Evolutionary conservation across 2,888 invertebrate genomes (phyloP).

Genomic region (Harpalus rubripes): DNA sequence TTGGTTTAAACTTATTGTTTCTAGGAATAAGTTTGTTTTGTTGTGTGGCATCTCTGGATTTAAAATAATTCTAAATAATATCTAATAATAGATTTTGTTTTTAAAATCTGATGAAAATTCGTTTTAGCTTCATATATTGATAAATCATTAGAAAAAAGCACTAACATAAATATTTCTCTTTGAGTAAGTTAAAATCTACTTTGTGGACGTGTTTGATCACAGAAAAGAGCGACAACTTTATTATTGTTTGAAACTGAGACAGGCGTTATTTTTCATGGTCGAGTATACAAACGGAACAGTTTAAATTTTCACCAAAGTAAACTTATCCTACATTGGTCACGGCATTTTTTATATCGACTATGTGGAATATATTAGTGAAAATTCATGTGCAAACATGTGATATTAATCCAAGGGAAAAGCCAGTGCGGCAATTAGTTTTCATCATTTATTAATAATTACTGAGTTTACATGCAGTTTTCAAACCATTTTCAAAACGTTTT

Average conservation of each 20-base stretch:
- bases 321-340: constrained; percentile 25
- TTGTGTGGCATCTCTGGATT: too few relatives aligned
- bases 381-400: too few relatives aligned
- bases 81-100: too few relatives aligned
- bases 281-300: constrained; percentile 31
- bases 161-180: constrained; percentile 2
- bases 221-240: not conserved
- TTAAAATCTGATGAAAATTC: too few relatives aligned
- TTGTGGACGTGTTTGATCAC: constrained; percentile 21
- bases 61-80: too few relatives aligned
- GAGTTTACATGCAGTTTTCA: too few relatives aligned
- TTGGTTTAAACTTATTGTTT: too few relatives aligned
- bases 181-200: constrained; percentile 8
- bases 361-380: not conserved
- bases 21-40: too few relatives aligned
- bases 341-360: constrained; percentile 32
- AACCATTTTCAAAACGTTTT: too few relatives aligned
- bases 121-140: not conserved
- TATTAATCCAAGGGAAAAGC: too few relatives aligned
- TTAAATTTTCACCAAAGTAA: constrained; percentile 33
- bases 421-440: too few relatives aligned
- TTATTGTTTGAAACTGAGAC: constrained; percentile 39
- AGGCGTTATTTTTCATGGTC: constrained; percentile 30
- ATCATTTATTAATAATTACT: too few relatives aligned
- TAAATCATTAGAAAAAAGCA: not conserved